A percentile compares a stretch with the other conserved stretches of the same genome.
Conservation (phyloP, 64 coral and sea anemone species). For the Cladopsammia gracilis region DNA sequence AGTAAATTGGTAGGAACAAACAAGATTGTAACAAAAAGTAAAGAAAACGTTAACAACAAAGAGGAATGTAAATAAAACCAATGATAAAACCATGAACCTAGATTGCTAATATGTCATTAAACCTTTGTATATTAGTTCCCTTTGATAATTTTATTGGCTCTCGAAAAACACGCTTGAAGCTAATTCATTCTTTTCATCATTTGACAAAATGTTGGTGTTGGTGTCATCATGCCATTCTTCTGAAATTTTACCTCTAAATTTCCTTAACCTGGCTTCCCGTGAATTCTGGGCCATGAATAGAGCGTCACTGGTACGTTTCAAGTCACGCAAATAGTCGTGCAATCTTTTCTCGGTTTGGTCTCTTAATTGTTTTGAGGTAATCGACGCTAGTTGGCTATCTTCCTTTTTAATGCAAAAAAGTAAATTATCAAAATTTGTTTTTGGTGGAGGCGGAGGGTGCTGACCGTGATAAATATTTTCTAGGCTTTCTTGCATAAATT, state of each 20-base stretch:
- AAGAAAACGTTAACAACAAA: slow-evolving; percentile 15
- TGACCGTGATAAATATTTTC: background rate
- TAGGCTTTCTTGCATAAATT: background rate
- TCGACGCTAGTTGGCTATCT: background rate
- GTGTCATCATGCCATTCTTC: too few species aligned
- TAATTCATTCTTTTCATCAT: too few species aligned
- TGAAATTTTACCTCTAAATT: background rate
- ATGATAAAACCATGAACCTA: slow-evolving; percentile 9
- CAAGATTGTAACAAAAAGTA: slow-evolving; percentile 11
- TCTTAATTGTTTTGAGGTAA: background rate
- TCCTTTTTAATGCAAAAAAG: background rate
- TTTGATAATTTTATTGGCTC: too few species aligned
- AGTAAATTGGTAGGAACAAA: background rate
- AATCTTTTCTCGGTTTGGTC: background rate
- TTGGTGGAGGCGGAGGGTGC: background rate
- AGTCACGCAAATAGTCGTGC: background rate
- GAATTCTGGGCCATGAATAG: background rate
- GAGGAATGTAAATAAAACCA: slow-evolving; percentile 14
- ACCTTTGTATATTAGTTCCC: too few species aligned
- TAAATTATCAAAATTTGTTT: background rate
- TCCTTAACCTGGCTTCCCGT: background rate
- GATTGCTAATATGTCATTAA: slow-evolving; percentile 12
- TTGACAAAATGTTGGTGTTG: too few species aligned
- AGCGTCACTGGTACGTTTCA: background rate
- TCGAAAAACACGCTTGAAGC: too few species aligned